Percentiles rank a stretch among this genome's conserved stretches.
Conservation (phyloP, 2,888 invertebrate genomes). For the Antitype chi region DNA sequence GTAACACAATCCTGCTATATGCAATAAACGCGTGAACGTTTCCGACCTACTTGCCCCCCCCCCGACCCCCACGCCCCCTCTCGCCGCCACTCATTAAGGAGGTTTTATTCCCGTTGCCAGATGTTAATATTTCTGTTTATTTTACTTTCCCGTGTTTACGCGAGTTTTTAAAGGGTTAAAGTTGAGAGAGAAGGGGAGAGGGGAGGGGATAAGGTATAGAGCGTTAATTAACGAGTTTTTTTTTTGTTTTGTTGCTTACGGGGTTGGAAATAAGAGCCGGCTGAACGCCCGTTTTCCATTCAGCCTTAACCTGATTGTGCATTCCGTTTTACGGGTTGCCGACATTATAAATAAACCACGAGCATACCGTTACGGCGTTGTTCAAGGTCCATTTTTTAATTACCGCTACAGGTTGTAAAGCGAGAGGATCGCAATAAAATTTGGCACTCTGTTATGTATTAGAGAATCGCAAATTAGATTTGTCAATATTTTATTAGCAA, state of each 20-base stretch:
- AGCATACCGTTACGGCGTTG: slow-evolving; percentile 38
- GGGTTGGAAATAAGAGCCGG: slow-evolving; percentile 63
- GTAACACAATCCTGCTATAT: slow-evolving; percentile 61
- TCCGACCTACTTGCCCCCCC: slow-evolving; percentile 53
- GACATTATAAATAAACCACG: slow-evolving; percentile 66
- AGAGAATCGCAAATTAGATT: slow-evolving; percentile 59
- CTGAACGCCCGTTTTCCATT: slow-evolving; percentile 57
- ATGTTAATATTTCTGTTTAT: slow-evolving; percentile 71
- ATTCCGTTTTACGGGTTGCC: slow-evolving; percentile 62
- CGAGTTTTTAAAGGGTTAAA: slow-evolving; percentile 68
- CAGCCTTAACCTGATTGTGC: slow-evolving; percentile 68
- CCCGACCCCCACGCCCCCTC: neutral
- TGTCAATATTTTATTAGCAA: slow-evolving; percentile 62
- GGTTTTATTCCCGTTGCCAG: slow-evolving; percentile 68
- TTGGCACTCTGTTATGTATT: slow-evolving; percentile 59
- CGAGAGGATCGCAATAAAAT: slow-evolving; percentile 61
- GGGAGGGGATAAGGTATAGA: slow-evolving; percentile 46
- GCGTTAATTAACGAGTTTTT: slow-evolving; percentile 68
- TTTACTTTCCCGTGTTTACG: slow-evolving; percentile 68
- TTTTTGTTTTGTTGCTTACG: slow-evolving; percentile 62
- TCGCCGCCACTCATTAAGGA: slow-evolving; percentile 62
- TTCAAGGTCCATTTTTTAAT: slow-evolving; percentile 65
- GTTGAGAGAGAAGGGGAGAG: slow-evolving; percentile 30
- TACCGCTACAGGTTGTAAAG: slow-evolving; percentile 60
- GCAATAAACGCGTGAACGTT: slow-evolving; percentile 61